A percentile compares a stretch with the other conserved stretches of the same genome.
phyloP scores from a whole-genome alignment of 2,888 invertebrate genomes.

The Napeogenes inachia region DNA sequence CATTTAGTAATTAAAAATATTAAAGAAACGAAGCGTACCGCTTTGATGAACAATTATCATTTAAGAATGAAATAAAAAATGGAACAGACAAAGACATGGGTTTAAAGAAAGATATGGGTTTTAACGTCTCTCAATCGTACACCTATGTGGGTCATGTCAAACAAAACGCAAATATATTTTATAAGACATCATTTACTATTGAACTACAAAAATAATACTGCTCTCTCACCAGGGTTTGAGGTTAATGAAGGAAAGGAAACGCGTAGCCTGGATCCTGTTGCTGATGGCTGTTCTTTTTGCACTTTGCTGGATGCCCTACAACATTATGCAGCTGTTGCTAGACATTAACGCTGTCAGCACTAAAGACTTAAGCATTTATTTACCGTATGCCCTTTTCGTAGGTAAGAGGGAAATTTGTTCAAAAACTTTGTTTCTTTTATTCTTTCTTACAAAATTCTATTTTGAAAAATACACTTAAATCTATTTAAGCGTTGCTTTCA shows the following conservation, averaged over 20 bases:
- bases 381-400: conserved; percentile 82
- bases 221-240: conserved; percentile 71
- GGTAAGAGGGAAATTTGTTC: conserved; percentile 44
- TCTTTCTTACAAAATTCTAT: not conserved
- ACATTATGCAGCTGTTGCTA: conserved; percentile 79
- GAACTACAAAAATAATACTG: not conserved
- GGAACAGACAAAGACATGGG: no score
- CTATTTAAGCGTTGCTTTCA: no score
- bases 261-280: conserved; percentile 83
- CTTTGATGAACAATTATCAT: no score
- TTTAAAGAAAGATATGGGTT: no score
- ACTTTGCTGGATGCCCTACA: conserved; percentile 84
- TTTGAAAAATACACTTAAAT: no score
- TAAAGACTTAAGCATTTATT: conserved; percentile 55
- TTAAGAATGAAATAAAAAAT: no score
- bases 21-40: no score
- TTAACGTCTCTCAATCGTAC: no score
- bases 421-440: not conserved
- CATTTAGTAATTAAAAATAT: no score
- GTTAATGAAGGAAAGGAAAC: conserved; percentile 82
- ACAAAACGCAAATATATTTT: no score
- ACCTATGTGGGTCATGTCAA: no score
- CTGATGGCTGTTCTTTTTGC: conserved; percentile 83
- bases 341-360: conserved; percentile 74
- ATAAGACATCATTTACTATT: no score